Evolutionary conservation across 2,797 vertebrate species (phyloP).

Genomic region (Lutra lutra): DNA sequence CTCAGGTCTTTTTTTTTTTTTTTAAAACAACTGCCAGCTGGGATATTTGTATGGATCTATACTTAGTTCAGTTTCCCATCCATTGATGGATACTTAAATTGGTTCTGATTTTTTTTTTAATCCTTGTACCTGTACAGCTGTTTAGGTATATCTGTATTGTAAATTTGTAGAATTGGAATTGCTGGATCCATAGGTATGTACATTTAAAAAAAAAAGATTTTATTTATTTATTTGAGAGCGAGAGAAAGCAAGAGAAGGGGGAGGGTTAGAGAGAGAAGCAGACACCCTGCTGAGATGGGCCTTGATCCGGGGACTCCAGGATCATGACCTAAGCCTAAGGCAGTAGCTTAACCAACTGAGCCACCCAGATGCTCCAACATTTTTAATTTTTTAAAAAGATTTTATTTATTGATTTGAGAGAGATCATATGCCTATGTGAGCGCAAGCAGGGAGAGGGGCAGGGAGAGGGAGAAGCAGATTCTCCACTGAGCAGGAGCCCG

Average conservation of each 20-base stretch:
- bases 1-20: background rate
- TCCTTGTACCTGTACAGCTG: background rate
- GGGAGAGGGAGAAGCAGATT: background rate
- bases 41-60: background rate
- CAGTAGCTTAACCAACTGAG: too few species aligned
- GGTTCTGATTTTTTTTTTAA: background rate
- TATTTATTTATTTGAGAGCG: background rate
- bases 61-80: conserved; percentile 20
- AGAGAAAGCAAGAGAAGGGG: too few species aligned
- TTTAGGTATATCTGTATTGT: background rate
- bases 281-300: too few species aligned
- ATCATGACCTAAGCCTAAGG: too few species aligned
- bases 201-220: background rate
- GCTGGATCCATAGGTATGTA: background rate
- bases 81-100: conserved; percentile 5
- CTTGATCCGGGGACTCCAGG: too few species aligned
- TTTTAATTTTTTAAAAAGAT: too few species aligned
- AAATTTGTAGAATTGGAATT: conserved; percentile 34
- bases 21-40: background rate
- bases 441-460: too few species aligned
- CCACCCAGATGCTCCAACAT: too few species aligned
- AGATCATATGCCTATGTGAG: too few species aligned
- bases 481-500: background rate
- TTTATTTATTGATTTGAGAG: background rate
- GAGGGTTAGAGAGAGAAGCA: too few species aligned